Conservation (phyloP, 2,888 invertebrate species). For the Leucoma salicis region DNA sequence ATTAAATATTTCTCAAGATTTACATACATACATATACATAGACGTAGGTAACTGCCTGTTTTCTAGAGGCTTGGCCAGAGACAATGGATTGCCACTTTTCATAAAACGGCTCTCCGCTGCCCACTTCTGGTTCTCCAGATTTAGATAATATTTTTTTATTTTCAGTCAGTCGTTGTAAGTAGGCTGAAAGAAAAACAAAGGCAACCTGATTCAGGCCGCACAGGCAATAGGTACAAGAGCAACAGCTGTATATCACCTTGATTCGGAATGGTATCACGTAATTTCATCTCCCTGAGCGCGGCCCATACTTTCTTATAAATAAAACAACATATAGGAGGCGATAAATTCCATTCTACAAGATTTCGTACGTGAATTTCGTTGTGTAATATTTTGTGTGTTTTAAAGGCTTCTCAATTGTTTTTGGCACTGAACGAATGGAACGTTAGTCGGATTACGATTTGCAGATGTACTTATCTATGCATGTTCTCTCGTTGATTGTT, state of each 20-base stretch:
- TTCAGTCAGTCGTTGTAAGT: no score
- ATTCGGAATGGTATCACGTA: constrained; percentile 81
- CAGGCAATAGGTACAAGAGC: constrained; percentile 35
- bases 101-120: no score
- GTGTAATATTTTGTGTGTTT: constrained; percentile 74
- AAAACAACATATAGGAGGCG: constrained; percentile 77
- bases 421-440: constrained; percentile 55
- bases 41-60: no score
- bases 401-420: constrained; percentile 54
- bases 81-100: no score
- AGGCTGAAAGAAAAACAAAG: no score
- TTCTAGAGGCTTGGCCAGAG: no score
- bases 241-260: constrained; percentile 72
- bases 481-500: no score
- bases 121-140: no score
- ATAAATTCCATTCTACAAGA: constrained; percentile 74
- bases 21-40: no score
- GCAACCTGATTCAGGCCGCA: not conserved
- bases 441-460: constrained; percentile 39
- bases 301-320: constrained; percentile 78
- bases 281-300: constrained; percentile 75
- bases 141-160: no score
- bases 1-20: no score
- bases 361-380: constrained; percentile 68
- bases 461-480: no score